Conservation (phyloP, 1,140 invertebrate genomes). For the Rhyzopertha dominica region DNA sequence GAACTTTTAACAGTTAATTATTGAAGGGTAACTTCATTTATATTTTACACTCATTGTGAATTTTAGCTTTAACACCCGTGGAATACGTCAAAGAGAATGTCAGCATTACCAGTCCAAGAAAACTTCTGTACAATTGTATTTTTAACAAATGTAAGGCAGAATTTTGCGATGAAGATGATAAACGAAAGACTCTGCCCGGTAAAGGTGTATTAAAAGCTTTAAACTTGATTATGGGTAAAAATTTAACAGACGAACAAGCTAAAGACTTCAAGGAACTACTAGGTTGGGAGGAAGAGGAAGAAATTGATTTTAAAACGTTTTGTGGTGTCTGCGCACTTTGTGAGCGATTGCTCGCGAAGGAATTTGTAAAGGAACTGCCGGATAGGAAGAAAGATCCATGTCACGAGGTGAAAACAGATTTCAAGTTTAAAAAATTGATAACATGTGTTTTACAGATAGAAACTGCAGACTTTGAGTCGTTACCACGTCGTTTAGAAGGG, state of each 20-base stretch:
- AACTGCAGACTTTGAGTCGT: constrained; percentile 43
- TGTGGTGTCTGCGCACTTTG: constrained; percentile 62
- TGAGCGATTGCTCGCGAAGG: constrained; percentile 52
- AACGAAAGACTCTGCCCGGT: constrained; percentile 40
- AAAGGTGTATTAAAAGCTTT: constrained; percentile 47
- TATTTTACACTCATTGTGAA: constrained; percentile 11
- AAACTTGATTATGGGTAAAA: constrained; percentile 56
- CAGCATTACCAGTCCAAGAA: constrained; percentile 56
- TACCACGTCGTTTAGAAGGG: constrained; percentile 34
- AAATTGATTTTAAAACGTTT: constrained; percentile 60
- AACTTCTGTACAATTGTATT: constrained; percentile 54
- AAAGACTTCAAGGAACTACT: constrained; percentile 48
- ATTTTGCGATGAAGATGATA: constrained; percentile 28
- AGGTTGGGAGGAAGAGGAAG: constrained; percentile 48
- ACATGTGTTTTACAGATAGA: constrained; percentile 37
- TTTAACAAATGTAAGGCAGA: constrained; percentile 51
- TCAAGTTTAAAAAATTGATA: constrained; percentile 2
- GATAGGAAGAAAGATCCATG: constrained; percentile 42
- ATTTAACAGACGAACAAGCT: constrained; percentile 48
- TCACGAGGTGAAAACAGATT: constrained; percentile 31
- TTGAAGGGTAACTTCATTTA: constrained; percentile 1
- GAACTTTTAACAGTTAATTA: constrained; percentile 44
- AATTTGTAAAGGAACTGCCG: constrained; percentile 35
- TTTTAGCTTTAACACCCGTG: constrained; percentile 54
- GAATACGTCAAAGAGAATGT: constrained; percentile 58